These are phyloP conservation scores for Bedellia somnulentella DNA, from an alignment of 2,888 invertebrate genomes.

Conservation along the genomic window DNA sequence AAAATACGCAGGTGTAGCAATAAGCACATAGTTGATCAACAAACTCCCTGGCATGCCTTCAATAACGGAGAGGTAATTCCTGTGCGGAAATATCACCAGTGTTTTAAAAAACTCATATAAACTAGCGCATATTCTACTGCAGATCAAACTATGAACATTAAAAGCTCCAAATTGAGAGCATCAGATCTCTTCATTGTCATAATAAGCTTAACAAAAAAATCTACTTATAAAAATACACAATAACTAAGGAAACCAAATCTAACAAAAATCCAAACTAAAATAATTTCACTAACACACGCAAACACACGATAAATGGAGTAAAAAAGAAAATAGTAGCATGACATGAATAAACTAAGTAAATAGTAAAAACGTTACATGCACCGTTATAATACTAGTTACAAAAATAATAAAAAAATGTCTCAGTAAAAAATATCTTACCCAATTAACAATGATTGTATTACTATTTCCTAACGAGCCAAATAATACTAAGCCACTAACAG, in stretches of 20 bases:
- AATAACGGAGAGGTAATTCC: constrained; percentile 20
- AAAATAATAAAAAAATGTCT: constrained; percentile 53
- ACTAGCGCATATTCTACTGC: constrained; percentile 18
- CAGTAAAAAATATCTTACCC: constrained; percentile 55
- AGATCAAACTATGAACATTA: constrained; percentile 16
- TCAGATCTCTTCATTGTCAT: constrained; percentile 65
- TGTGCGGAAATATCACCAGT: constrained; percentile 49
- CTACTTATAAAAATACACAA: constrained; percentile 50
- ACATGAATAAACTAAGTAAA: constrained; percentile 42
- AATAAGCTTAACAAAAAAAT: constrained; percentile 57
- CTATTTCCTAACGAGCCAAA: constrained; percentile 41
- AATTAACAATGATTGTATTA: constrained; percentile 54
- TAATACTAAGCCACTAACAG: background rate
- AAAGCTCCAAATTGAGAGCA: constrained; percentile 22
- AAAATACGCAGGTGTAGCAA: constrained; percentile 41
- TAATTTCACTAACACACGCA: constrained; percentile 59
- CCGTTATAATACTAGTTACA: constrained; percentile 50
- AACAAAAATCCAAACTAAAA: constrained; percentile 52
- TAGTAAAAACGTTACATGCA: constrained; percentile 48
- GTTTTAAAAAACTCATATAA: constrained; percentile 32
- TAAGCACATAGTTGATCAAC: constrained; percentile 13
- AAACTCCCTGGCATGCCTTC: constrained; percentile 38
- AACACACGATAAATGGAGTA: constrained; percentile 52
- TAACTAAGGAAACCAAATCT: constrained; percentile 45
- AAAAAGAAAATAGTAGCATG: constrained; percentile 45